These are phyloP conservation scores for Butorides virescens DNA, from an alignment of 2,113 vertebrate species.

Conservation along the genomic window DNA sequence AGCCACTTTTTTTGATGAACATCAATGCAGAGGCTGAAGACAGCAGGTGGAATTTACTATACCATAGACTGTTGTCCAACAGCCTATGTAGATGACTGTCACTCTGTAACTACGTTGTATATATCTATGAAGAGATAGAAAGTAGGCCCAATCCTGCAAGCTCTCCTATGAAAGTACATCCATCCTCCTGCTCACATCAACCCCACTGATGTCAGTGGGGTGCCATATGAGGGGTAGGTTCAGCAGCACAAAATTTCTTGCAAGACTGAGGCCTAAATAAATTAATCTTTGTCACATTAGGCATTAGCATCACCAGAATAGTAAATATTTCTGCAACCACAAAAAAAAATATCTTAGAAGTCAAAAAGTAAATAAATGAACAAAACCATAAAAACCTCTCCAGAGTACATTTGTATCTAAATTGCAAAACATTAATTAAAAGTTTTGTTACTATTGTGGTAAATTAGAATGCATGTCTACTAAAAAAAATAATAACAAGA, in stretches of 20 bases:
- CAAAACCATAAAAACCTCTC: constrained; percentile 12
- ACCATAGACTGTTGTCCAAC: not conserved
- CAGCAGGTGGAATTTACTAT: constrained; percentile 24
- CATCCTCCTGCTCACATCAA: not conserved
- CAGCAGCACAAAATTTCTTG: not conserved
- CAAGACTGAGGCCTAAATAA: constrained; percentile 34
- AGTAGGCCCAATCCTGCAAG: not conserved
- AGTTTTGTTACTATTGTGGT: not conserved
- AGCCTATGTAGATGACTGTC: constrained; percentile 31
- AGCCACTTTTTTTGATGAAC: constrained; percentile 40
- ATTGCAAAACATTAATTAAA: constrained; percentile 10
- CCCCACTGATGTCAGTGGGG: not conserved
- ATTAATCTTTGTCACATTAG: constrained; percentile 46
- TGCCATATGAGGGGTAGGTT: not conserved
- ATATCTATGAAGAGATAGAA: constrained; percentile 46
- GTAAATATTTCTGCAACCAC: constrained; percentile 28
- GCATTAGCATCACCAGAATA: constrained; percentile 54
- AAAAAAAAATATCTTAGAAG: constrained; percentile 30
- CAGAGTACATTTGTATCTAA: not conserved
- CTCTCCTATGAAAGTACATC: not conserved
- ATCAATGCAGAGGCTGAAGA: constrained; percentile 44
- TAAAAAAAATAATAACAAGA: not conserved
- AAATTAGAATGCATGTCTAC: not conserved
- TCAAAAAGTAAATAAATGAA: not conserved
- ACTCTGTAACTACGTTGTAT: not conserved